Percentiles rank a stretch among this genome's conserved stretches.
Evolutionary conservation across 2,113 vertebrate genomes (phyloP).

Genomic region (Xenus cinereus): DNA sequence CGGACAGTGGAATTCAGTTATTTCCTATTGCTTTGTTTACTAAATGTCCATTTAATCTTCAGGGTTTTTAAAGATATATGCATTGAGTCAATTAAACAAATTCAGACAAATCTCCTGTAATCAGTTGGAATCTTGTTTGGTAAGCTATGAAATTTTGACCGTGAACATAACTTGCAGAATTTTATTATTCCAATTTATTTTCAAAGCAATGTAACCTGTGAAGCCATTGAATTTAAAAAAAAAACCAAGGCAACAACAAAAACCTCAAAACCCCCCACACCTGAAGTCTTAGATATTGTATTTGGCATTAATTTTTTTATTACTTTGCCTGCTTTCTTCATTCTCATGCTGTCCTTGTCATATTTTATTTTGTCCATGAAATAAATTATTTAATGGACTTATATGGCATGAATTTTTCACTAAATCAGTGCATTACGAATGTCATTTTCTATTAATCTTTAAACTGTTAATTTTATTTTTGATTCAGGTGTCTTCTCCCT

Average conservation of each 20-base stretch:
- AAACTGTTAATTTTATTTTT: slow-evolving; percentile 11
- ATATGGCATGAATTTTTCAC: background rate
- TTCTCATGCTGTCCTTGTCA: background rate
- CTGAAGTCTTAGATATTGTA: background rate
- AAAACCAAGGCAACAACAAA: background rate
- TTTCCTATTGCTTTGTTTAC: background rate
- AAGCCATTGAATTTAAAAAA: background rate
- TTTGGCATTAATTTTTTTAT: background rate
- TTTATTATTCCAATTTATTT: background rate
- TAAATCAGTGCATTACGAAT: background rate
- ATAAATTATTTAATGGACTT: background rate
- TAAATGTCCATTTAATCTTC: background rate
- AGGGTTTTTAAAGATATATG: background rate
- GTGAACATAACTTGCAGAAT: background rate
- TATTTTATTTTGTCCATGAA: background rate
- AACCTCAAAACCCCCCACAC: background rate
- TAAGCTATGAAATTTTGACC: background rate
- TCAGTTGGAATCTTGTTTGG: background rate
- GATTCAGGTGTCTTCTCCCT: background rate
- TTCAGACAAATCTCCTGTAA: background rate
- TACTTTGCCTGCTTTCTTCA: background rate
- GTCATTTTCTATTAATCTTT: background rate
- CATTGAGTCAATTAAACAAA: background rate
- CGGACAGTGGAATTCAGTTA: background rate
- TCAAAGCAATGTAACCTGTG: background rate